Percentiles rank a stretch among this genome's conserved stretches.
Evolutionary conservation across 2,113 vertebrate species (phyloP).

Genomic region (Brachyhypopomus gauderio): DNA sequence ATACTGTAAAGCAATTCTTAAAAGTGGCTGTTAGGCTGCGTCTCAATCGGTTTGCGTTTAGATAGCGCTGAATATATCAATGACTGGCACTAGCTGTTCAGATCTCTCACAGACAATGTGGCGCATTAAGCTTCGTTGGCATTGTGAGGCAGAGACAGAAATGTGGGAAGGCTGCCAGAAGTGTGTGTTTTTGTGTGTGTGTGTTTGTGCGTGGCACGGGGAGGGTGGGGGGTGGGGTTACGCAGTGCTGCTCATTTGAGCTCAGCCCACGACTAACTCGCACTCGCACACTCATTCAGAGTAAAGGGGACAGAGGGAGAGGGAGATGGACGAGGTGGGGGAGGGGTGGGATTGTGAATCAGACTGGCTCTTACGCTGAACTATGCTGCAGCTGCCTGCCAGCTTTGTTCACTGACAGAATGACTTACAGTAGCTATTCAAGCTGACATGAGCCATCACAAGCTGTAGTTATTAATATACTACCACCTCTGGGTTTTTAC

Average conservation of each 20-base stretch:
- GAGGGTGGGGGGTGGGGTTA: constrained; percentile 39
- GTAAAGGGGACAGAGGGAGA: neutral
- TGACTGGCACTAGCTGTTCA: constrained; percentile 46
- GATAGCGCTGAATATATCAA: constrained; percentile 28
- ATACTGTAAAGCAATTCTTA: constrained; percentile 6
- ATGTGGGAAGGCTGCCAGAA: constrained; percentile 54
- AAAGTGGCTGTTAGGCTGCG: neutral
- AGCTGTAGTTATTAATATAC: constrained; percentile 46
- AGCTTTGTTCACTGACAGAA: constrained; percentile 55
- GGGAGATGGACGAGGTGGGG: neutral
- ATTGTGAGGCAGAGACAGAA: constrained; percentile 48
- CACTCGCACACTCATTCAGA: constrained; percentile 44
- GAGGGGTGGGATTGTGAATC: constrained; percentile 35
- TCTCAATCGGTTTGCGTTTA: constrained; percentile 9
- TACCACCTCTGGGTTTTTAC: constrained; percentile 10
- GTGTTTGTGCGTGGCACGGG: too few relatives aligned
- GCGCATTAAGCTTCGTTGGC: constrained; percentile 45
- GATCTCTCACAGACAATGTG: constrained; percentile 45
- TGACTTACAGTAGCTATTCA: constrained; percentile 48
- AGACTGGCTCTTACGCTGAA: constrained; percentile 48
- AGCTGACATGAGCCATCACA: constrained; percentile 26
- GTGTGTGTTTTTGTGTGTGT: constrained; percentile 32
- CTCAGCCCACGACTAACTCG: constrained; percentile 47
- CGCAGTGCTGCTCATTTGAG: constrained; percentile 57
- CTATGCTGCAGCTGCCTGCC: constrained; percentile 43